These are phyloP conservation scores for Homarus gammarus DNA, from an alignment of 2,888 invertebrate species.

Conservation along the genomic window DNA sequence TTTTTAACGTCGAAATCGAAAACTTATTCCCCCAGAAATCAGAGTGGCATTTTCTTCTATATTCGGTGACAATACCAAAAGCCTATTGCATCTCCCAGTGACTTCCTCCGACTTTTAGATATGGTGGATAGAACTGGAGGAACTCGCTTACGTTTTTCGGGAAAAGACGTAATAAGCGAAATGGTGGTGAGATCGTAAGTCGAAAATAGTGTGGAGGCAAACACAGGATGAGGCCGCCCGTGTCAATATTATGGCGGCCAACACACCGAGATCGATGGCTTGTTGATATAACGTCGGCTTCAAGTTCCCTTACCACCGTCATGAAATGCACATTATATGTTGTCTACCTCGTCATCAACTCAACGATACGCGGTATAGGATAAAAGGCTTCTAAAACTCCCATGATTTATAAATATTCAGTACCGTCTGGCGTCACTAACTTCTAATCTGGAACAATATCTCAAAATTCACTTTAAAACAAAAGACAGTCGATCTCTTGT, in stretches of 20 bases:
- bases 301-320: neutral
- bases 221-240: neutral
- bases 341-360: too few relatives aligned
- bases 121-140: too few relatives aligned
- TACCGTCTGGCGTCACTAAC: neutral
- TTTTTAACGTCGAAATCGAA: too few relatives aligned
- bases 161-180: neutral
- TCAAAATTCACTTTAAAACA: neutral
- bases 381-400: neutral
- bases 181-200: neutral
- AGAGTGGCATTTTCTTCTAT: too few relatives aligned
- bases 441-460: neutral
- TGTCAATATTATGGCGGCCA: conserved; percentile 51
- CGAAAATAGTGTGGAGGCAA: neutral
- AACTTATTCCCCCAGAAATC: too few relatives aligned
- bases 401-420: neutral
- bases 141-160: too few relatives aligned
- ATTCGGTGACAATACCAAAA: too few relatives aligned
- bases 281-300: conserved; percentile 20
- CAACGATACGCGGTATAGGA: neutral
- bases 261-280: conserved; percentile 33
- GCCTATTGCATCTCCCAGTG: too few relatives aligned
- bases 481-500: neutral
- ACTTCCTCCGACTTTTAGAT: too few relatives aligned
- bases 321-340: neutral